phyloP scores from a whole-genome alignment of 2,888 invertebrate species.

The Chelonus formosanus region DNA sequence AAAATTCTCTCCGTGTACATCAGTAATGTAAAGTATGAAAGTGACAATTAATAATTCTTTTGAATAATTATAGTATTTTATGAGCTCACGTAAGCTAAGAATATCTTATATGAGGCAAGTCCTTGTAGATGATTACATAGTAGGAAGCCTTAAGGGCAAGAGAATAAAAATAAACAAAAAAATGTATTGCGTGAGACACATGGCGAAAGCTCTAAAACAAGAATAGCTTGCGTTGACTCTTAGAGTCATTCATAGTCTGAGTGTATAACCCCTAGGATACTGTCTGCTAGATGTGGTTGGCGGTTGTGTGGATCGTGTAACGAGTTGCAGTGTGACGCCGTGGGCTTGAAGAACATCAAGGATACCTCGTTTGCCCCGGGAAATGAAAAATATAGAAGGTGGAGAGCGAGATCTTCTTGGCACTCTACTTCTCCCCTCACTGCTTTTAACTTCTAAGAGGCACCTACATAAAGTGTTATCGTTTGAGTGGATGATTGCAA shows the following conservation, averaged over 20 bases:
- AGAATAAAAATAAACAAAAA: conserved; percentile 33
- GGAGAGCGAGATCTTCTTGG: conserved; percentile 8
- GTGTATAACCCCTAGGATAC: conserved; percentile 49
- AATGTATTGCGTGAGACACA: conserved; percentile 39
- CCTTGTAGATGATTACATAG: conserved; percentile 46
- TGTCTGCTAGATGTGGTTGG: conserved; percentile 30
- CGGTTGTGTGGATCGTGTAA: conserved; percentile 41
- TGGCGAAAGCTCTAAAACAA: conserved; percentile 27
- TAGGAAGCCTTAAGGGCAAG: conserved; percentile 12
- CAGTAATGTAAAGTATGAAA: too few species aligned
- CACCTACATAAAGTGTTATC: not conserved
- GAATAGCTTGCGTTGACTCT: conserved; percentile 20
- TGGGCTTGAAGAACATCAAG: conserved; percentile 18
- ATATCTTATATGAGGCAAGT: conserved; percentile 30
- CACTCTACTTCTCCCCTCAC: conserved; percentile 3
- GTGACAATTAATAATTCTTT: too few species aligned
- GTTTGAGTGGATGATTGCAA: conserved; percentile 22
- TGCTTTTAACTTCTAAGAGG: not conserved
- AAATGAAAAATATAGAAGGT: conserved; percentile 33
- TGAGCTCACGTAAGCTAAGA: conserved; percentile 10
- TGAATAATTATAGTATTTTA: not conserved
- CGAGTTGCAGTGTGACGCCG: conserved; percentile 39
- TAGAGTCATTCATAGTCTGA: conserved; percentile 40
- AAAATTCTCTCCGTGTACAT: too few species aligned
- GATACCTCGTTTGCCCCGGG: conserved; percentile 29